These are phyloP conservation scores for Apteryx mantelli DNA, from an alignment of 2,113 vertebrate species.

Conservation along the genomic window DNA sequence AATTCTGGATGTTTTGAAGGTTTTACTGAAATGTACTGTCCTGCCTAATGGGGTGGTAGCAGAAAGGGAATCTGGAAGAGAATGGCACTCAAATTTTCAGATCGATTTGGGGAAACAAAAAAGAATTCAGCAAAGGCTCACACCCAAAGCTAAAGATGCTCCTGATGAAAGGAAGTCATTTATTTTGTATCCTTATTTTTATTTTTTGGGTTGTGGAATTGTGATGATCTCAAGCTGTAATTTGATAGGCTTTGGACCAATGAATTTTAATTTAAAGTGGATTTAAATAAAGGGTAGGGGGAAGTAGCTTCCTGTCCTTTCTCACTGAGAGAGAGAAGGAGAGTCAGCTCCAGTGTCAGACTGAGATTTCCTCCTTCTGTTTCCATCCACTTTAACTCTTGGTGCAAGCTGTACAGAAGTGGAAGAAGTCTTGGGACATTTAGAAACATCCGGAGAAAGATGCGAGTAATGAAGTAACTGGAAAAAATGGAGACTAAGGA, in stretches of 20 bases:
- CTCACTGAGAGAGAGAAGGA: not conserved
- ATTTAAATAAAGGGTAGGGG: not conserved
- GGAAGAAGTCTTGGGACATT: not conserved
- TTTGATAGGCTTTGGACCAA: not conserved
- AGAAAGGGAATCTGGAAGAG: not conserved
- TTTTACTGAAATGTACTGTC: not conserved
- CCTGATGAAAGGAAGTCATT: not conserved
- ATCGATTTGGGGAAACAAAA: not conserved
- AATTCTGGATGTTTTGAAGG: not conserved
- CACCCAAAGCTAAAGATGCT: not conserved
- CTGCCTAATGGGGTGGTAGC: not conserved
- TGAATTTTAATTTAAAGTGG: not conserved
- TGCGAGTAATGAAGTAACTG: not conserved
- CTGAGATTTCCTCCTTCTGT: not conserved
- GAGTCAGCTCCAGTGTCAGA: not conserved
- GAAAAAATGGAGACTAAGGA: not conserved
- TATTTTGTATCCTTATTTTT: not conserved
- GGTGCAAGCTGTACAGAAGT: not conserved
- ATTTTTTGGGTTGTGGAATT: too few relatives aligned
- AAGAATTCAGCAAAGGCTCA: not conserved
- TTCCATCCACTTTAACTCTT: not conserved
- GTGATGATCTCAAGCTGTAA: not conserved
- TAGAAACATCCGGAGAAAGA: not conserved
- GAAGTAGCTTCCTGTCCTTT: not conserved
- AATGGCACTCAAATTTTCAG: not conserved